These are phyloP conservation scores for Karalla daura DNA, from an alignment of 2,797 vertebrate genomes.

Conservation along the genomic window DNA sequence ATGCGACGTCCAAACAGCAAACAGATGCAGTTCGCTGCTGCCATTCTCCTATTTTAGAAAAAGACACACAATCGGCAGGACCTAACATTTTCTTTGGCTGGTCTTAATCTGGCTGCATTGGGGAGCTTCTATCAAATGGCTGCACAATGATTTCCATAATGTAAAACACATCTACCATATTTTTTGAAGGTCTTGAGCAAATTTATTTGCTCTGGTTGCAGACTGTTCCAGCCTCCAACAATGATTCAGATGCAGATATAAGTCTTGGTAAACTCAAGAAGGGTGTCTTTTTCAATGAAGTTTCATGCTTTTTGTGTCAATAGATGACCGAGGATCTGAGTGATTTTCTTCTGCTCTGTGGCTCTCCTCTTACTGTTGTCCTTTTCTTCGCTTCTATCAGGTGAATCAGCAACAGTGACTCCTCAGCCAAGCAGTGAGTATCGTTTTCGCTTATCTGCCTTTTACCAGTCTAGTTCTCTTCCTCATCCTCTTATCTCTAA, in stretches of 20 bases:
- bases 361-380: conserved; percentile 41
- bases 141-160: conserved; percentile 67
- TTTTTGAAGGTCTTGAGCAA: conserved; percentile 59
- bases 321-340: conserved; percentile 7
- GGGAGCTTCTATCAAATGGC: conserved; percentile 56
- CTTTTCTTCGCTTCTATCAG: conserved; percentile 63
- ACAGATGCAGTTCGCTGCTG: conserved; percentile 67
- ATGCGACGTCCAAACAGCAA: conserved; percentile 60
- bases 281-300: conserved; percentile 39
- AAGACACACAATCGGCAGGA: conserved; percentile 36
- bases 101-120: conserved; percentile 51
- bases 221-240: conserved; percentile 45
- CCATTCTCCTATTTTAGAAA: conserved; percentile 56
- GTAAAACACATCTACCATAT: conserved; percentile 66
- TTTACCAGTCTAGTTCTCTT: conserved; percentile 25
- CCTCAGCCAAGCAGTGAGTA: conserved; percentile 74
- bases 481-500: conserved; percentile 32
- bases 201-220: conserved; percentile 63
- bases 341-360: conserved; percentile 26
- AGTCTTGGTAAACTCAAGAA: conserved; percentile 35
- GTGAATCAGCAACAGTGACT: conserved; percentile 67
- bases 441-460: conserved; percentile 17
- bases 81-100: conserved; percentile 54
- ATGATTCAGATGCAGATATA: conserved; percentile 42
- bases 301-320: conserved; percentile 36